These are phyloP conservation scores for Elaeidobius kamerunicus DNA, from an alignment of 2,888 invertebrate species.

Conservation along the genomic window DNA sequence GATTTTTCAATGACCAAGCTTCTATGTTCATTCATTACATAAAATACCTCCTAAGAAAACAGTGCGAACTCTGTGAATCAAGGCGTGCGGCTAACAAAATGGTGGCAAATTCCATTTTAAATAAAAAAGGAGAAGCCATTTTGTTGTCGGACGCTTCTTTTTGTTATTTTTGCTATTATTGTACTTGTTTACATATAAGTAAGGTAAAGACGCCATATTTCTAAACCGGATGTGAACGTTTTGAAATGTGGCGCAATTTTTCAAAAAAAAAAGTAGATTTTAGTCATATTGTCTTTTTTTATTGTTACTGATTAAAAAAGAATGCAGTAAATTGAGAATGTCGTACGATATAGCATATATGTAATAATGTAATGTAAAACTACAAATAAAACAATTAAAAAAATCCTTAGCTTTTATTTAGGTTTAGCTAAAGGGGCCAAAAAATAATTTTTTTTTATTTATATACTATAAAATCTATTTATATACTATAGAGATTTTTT, in stretches of 20 bases:
- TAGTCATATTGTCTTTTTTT: conserved; percentile 47
- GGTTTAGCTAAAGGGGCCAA: too few species aligned
- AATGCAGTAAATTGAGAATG: conserved; percentile 43
- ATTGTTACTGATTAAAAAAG: conserved; percentile 40
- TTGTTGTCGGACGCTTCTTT: conserved; percentile 11
- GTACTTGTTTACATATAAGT: conserved; percentile 29
- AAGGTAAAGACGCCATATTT: conserved; percentile 21
- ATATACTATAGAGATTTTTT: too few species aligned
- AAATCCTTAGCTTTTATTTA: conserved; percentile 13
- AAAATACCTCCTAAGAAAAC: conserved; percentile 25
- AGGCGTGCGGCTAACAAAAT: conserved; percentile 8
- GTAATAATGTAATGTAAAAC: conserved; percentile 49
- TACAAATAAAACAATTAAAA: conserved; percentile 45
- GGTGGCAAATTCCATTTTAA: background rate
- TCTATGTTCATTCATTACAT: conserved; percentile 20
- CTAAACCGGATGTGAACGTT: conserved; percentile 6
- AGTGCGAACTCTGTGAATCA: conserved; percentile 22
- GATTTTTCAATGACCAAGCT: conserved; percentile 23
- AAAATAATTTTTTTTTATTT: too few species aligned
- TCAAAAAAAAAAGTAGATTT: conserved; percentile 43
- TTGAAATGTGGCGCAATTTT: conserved; percentile 33
- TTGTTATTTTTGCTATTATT: conserved; percentile 29
- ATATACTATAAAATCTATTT: too few species aligned
- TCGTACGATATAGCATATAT: conserved; percentile 50
- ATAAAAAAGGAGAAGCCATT: background rate